A percentile compares a stretch with the other conserved stretches of the same genome.
These are phyloP conservation scores for Thalpophila matura DNA, from an alignment of 2,888 invertebrate species.

Conservation along the genomic window DNA sequence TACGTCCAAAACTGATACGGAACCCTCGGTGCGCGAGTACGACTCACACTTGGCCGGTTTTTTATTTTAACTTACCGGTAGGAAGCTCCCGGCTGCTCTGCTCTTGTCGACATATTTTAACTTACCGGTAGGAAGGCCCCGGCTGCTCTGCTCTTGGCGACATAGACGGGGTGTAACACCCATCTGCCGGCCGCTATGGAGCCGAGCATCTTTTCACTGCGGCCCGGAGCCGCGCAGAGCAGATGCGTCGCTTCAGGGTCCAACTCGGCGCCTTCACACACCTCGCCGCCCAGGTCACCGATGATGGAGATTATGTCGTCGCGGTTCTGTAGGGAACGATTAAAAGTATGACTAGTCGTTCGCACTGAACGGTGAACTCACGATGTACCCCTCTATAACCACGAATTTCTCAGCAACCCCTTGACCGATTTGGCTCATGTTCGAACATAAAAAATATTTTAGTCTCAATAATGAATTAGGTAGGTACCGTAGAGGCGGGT, in stretches of 20 bases:
- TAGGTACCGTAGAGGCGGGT: too few species aligned
- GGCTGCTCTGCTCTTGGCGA: constrained; percentile 92
- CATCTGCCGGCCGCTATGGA: constrained; percentile 97
- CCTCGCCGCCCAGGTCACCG: constrained; percentile 91
- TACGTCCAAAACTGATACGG: too few species aligned
- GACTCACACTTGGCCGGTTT: too few species aligned
- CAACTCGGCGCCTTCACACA: constrained; percentile 87
- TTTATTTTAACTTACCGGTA: constrained; percentile 14
- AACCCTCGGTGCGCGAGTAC: too few species aligned
- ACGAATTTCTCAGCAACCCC: too few species aligned
- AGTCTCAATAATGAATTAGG: too few species aligned
- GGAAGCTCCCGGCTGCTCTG: too few species aligned
- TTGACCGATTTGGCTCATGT: too few species aligned
- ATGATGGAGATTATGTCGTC: constrained; percentile 90
- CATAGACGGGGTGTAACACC: constrained; percentile 95
- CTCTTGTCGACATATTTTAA: not conserved
- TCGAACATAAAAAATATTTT: too few species aligned
- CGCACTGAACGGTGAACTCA: too few species aligned
- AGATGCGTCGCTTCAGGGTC: constrained; percentile 93
- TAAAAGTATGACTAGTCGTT: too few species aligned
- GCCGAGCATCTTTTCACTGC: constrained; percentile 97
- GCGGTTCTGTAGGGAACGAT: constrained; percentile 79
- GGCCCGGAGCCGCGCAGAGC: constrained; percentile 93
- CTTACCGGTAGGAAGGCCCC: constrained; percentile 92
- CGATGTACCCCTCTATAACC: too few species aligned